Conservation (phyloP, 2,797 vertebrate species). For the Scyliorhinus canicula region DNA sequence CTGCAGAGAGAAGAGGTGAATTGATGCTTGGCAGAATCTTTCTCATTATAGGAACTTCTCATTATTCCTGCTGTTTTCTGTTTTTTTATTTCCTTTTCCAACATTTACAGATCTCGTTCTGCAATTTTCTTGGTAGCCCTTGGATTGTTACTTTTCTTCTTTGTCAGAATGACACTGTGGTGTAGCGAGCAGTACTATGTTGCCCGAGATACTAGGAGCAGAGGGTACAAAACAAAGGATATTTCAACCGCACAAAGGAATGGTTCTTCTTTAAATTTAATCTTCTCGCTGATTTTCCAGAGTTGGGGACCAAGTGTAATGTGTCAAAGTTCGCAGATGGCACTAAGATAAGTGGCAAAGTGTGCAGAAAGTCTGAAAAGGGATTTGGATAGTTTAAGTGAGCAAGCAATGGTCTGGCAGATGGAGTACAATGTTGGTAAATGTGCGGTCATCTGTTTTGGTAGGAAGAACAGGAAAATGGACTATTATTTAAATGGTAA, state of each 20-base stretch:
- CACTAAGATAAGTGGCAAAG: too few species aligned
- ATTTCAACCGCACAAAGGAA: background rate
- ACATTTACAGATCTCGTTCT: background rate
- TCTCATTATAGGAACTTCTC: background rate
- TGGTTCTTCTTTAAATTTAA: background rate
- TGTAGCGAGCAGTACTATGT: background rate
- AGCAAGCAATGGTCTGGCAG: too few species aligned
- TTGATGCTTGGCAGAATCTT: background rate
- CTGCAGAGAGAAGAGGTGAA: background rate
- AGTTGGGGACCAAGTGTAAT: too few species aligned
- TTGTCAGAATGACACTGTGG: background rate
- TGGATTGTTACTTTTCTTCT: background rate
- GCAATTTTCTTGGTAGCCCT: background rate
- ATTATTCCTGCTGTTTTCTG: background rate
- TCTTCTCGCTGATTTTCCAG: background rate
- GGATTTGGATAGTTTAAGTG: too few species aligned
- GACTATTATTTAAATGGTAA: too few species aligned
- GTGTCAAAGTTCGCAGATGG: too few species aligned
- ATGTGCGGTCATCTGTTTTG: too few species aligned
- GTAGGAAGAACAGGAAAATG: too few species aligned
- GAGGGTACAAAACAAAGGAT: background rate
- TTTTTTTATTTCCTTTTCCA: slow-evolving; percentile 1
- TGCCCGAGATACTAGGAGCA: background rate
- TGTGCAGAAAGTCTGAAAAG: too few species aligned
- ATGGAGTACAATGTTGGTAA: too few species aligned